Conservation (phyloP, 2,797 vertebrate species). For the Dicrostonyx torquatus region DNA sequence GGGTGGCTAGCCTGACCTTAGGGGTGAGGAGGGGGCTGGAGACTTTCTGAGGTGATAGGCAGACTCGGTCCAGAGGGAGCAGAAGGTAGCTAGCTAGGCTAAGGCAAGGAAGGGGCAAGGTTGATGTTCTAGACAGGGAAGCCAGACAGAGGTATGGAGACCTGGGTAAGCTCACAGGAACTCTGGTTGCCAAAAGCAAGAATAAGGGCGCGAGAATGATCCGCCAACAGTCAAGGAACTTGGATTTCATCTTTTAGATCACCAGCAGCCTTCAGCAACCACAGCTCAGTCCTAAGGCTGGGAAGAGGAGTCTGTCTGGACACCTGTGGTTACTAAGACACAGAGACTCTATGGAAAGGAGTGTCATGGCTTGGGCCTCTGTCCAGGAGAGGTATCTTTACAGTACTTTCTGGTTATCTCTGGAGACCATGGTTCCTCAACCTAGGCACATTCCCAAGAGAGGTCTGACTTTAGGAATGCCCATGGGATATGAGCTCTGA, state of each 20-base stretch:
- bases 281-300: neutral
- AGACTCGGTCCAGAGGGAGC: neutral
- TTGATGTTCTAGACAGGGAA: neutral
- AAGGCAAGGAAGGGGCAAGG: neutral
- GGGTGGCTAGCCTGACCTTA: neutral
- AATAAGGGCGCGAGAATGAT: neutral
- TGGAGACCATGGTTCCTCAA: neutral
- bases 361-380: neutral
- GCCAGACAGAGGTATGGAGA: rapidly evolving
- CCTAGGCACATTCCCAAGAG: neutral
- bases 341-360: neutral
- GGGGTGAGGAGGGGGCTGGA: neutral
- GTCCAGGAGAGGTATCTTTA: neutral
- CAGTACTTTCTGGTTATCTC: neutral
- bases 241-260: neutral
- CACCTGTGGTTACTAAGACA: neutral
- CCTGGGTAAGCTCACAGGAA: neutral
- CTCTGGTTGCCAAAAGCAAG: neutral
- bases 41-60: neutral
- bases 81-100: neutral
- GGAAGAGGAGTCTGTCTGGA: neutral
- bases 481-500: neutral
- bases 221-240: neutral
- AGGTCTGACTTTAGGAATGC: neutral
- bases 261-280: neutral